Conservation (phyloP, 2,113 vertebrate species). For the Channa argus region DNA sequence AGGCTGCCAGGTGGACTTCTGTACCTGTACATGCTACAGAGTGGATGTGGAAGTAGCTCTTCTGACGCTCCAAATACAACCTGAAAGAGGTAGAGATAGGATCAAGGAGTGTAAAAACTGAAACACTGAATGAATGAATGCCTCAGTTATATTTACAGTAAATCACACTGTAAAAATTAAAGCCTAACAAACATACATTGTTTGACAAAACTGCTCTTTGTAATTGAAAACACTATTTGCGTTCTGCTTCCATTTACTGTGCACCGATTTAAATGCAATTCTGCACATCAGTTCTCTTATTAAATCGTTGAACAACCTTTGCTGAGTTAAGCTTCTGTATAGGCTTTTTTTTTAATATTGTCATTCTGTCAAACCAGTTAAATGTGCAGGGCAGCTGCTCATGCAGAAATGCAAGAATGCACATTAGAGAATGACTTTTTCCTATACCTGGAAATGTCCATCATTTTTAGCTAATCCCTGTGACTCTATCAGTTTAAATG, state of each 20-base stretch:
- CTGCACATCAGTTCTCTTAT: no score
- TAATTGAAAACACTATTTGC: no score
- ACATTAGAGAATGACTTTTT: not conserved
- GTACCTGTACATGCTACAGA: constrained; percentile 90
- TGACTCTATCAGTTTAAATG: not conserved
- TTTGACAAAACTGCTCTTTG: no score
- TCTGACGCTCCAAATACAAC: constrained; percentile 88
- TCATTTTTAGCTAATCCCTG: not conserved
- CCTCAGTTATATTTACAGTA: not conserved
- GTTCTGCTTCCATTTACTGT: no score
- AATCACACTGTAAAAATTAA: no score
- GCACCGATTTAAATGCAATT: no score
- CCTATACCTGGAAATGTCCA: constrained; percentile 3
- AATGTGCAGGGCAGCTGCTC: not conserved
- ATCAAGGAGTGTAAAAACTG: no score
- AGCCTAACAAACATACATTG: no score
- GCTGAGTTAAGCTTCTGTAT: no score
- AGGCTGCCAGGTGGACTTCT: constrained; percentile 93
- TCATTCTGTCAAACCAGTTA: not conserved
- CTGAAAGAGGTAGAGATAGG: constrained; percentile 71
- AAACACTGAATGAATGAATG: not conserved
- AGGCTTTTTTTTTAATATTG: no score
- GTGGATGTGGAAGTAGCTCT: constrained; percentile 87
- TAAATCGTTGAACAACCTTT: no score
- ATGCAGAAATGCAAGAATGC: not conserved